Evolutionary conservation across 2,888 invertebrate species (phyloP).

Genomic region (Drosophila longiperda): DNA sequence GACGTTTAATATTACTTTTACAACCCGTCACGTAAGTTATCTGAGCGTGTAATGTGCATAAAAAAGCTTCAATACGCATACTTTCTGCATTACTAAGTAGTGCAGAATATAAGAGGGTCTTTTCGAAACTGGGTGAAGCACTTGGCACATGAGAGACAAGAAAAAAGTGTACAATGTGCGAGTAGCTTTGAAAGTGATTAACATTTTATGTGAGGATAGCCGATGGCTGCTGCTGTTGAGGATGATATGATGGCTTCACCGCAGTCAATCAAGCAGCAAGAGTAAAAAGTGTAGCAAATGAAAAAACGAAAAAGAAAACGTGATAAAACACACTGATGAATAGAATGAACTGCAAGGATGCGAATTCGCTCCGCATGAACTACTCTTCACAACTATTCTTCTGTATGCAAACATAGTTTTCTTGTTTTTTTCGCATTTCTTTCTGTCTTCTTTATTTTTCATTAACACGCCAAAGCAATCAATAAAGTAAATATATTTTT

Average conservation of each 20-base stretch:
- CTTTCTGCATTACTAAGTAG: background rate
- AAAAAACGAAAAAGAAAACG: background rate
- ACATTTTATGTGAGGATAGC: constrained; percentile 56
- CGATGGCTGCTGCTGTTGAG: constrained; percentile 6
- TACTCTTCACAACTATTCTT: constrained; percentile 7
- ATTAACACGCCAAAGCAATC: constrained; percentile 30
- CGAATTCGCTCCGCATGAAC: constrained; percentile 11
- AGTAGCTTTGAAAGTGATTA: constrained; percentile 72
- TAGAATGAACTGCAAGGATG: constrained; percentile 17
- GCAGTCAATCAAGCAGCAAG: constrained; percentile 62
- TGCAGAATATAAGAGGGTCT: background rate
- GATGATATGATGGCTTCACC: constrained; percentile 33
- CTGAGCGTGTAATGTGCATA: background rate
- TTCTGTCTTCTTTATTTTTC: background rate
- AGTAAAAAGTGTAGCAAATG: constrained; percentile 13
- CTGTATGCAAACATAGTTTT: constrained; percentile 21
- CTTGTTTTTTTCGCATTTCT: constrained; percentile 15
- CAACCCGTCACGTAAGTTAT: too few relatives aligned
- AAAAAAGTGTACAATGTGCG: constrained; percentile 52
- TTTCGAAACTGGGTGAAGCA: background rate
- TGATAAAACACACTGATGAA: background rate
- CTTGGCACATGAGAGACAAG: constrained; percentile 17
- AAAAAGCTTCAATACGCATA: background rate
- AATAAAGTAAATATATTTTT: constrained; percentile 17
- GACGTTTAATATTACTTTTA: background rate